A percentile compares a stretch with the other conserved stretches of the same genome.
Conservation (phyloP, 2,113 vertebrate genomes). For the Lamprologus speciosus region DNA sequence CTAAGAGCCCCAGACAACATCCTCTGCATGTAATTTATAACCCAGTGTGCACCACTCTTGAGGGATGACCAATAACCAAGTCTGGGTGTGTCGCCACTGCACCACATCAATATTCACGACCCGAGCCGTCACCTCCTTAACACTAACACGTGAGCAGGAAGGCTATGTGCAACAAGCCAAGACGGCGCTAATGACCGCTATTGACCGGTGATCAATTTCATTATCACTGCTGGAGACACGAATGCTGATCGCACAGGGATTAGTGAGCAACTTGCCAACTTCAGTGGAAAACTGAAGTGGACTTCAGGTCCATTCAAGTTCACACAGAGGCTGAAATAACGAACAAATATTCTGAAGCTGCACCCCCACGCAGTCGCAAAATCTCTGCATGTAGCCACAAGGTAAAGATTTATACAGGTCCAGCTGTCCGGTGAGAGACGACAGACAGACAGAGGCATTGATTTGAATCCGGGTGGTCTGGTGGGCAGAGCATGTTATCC, state of each 20-base stretch:
- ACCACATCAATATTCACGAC: conserved; percentile 49
- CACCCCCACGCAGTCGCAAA: background rate
- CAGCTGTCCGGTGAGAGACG: background rate
- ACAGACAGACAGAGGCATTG: conserved; percentile 1
- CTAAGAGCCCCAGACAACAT: conserved; percentile 21
- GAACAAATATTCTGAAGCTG: background rate
- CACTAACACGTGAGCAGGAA: background rate
- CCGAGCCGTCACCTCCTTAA: conserved; percentile 3
- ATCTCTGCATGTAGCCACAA: background rate
- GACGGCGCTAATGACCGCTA: conserved; percentile 15
- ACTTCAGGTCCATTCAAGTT: background rate
- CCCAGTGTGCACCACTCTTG: background rate
- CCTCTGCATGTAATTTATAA: conserved; percentile 13
- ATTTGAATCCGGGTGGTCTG: conserved; percentile 22
- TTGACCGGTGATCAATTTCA: conserved; percentile 42
- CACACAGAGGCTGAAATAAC: background rate
- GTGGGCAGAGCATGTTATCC: background rate
- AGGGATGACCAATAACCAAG: conserved; percentile 40
- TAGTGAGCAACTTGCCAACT: background rate
- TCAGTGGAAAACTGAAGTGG: background rate
- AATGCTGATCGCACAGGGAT: conserved; percentile 16
- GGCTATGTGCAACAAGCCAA: background rate
- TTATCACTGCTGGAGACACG: conserved; percentile 32
- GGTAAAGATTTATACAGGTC: background rate
- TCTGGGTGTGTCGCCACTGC: conserved; percentile 36